Base-by-base conservation (phyloP, 1,140 invertebrate genomes). In the Limonius californicus region DNA sequence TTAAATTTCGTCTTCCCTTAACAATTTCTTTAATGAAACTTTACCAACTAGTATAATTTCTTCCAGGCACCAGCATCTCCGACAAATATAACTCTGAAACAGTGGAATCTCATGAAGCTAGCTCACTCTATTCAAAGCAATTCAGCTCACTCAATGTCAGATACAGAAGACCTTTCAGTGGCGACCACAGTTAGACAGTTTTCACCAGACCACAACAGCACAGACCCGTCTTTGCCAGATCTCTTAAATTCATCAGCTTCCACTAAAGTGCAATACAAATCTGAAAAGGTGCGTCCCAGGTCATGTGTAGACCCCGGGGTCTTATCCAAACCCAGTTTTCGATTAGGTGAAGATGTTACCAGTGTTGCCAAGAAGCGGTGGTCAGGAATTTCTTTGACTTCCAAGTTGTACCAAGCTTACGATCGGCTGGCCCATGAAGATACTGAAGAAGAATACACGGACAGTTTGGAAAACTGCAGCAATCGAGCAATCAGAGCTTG, bases 381-480 rank as follows among this genome's bases (percentile, higher is more conserved):
- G 87, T 89, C 87, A 42, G 85, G 85, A 35, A 83, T 87, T 27
- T 84, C 88, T 55, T 75, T 88, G 20, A 85, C 85, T 45, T 84
- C 86, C 0, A 89, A 88, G 71, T 76, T 89, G 53, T 85, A 86
- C 69, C 84, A 87, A 65, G 84, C 85, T 11, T 87, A 89, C 59
- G 88, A 90, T 72, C 81, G 85, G 66, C 71, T 89, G 6, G 80
- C 83, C 19, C 81, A 84, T 39, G 87, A 89, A 63, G 83, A 84
- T 50, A 85, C 86, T 45, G 85, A 85, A 68, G 87, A 89, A 73
- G 87, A 89, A 74, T 89, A 89, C 70, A 86, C 85, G 1, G 87
- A 89, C 75, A 88, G 87, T 74, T 76, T 89, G 63, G 87, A 89
- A 71, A 84, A 83, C 18, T 55, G 15, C 16, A 23, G 1, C 7